Conservation (phyloP, 2,888 invertebrate genomes). For the Polyommatus icarus region DNA sequence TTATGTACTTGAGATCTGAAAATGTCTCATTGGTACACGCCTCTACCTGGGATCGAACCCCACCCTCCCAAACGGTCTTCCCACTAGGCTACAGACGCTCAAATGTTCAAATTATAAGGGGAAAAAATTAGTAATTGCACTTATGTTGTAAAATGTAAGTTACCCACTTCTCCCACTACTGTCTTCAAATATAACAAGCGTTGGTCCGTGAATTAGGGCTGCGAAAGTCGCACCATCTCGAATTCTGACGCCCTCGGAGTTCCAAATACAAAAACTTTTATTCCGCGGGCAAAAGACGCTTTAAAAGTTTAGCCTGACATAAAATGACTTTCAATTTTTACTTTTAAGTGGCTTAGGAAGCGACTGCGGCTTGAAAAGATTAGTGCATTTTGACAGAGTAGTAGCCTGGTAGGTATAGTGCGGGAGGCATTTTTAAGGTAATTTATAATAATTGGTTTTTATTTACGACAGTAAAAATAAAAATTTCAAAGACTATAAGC, state of each 20-base stretch:
- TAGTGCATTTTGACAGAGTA: neutral
- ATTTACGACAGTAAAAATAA: too few relatives aligned
- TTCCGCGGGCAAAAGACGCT: neutral
- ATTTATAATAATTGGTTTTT: neutral
- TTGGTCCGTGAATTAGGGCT: neutral
- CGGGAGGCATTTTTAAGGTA: neutral
- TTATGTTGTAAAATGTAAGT: too few relatives aligned
- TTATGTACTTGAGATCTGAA: too few relatives aligned
- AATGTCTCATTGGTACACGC: too few relatives aligned
- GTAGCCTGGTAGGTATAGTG: too few relatives aligned
- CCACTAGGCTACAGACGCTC: too few relatives aligned
- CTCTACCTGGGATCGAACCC: too few relatives aligned
- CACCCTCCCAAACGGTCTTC: too few relatives aligned
- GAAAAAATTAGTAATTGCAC: too few relatives aligned
- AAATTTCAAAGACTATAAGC: too few relatives aligned
- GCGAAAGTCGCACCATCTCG: neutral
- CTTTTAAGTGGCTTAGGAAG: neutral
- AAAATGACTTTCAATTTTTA: neutral
- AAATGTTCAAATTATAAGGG: too few relatives aligned
- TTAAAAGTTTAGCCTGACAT: neutral
- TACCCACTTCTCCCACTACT: too few relatives aligned
- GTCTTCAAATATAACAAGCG: neutral
- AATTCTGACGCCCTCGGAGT: neutral
- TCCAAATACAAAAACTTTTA: constrained; percentile 9
- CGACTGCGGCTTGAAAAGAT: neutral